These are phyloP conservation scores for Dascyllus trimaculatus DNA, from an alignment of 2,113 vertebrate species.

Conservation along the genomic window DNA sequence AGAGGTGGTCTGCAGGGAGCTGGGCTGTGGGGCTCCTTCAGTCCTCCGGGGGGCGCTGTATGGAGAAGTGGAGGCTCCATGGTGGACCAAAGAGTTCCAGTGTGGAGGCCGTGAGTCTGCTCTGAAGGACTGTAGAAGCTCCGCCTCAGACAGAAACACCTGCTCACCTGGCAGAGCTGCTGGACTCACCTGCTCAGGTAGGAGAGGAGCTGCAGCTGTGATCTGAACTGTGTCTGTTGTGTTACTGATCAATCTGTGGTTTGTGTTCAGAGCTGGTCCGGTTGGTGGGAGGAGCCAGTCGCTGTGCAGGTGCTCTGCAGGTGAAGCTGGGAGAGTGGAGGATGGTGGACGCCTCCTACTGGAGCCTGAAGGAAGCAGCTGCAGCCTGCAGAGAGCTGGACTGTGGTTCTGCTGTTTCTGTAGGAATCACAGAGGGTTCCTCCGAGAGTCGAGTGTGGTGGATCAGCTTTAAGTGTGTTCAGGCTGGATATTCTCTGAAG, in stretches of 20 bases:
- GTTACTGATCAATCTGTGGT: neutral
- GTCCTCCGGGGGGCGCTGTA: constrained; percentile 30
- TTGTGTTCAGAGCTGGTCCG: neutral
- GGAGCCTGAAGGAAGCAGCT: neutral
- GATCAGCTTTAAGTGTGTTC: too few relatives aligned
- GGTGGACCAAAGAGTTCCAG: constrained; percentile 5
- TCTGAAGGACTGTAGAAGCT: constrained; percentile 11
- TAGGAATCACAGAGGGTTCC: too few relatives aligned
- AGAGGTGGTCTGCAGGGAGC: constrained; percentile 41
- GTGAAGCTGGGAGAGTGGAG: neutral
- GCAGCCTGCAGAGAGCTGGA: constrained; percentile 1
- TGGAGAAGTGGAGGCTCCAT: neutral
- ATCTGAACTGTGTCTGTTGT: neutral
- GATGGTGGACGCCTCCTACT: neutral
- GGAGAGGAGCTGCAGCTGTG: too few relatives aligned
- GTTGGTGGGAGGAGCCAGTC: constrained; percentile 4
- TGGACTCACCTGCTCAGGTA: too few relatives aligned
- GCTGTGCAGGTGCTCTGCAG: constrained; percentile 7
- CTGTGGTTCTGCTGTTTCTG: constrained; percentile 17
- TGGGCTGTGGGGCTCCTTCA: constrained; percentile 19
- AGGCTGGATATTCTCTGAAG: too few relatives aligned
- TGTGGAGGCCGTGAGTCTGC: constrained; percentile 12
- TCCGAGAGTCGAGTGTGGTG: too few relatives aligned
- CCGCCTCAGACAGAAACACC: neutral
- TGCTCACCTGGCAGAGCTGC: too few relatives aligned